A percentile compares a stretch with the other conserved stretches of the same genome.
Evolutionary conservation across 2,888 invertebrate species (phyloP).

Genomic region (Maniola hyperantus): DNA sequence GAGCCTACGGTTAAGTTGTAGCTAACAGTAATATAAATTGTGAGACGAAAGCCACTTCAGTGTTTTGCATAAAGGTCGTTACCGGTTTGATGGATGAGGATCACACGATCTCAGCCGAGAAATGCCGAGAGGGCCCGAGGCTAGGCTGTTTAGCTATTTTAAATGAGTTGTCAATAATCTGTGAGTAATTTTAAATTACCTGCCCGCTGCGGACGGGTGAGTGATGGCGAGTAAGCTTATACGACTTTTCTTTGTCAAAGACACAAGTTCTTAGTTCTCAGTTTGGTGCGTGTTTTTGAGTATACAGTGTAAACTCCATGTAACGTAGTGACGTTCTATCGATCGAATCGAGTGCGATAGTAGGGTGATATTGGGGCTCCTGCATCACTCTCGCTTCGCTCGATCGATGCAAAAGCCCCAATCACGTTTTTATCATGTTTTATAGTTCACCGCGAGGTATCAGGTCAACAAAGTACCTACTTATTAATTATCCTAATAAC

Average conservation of each 20-base stretch:
- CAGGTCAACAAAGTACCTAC: too few relatives aligned
- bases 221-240: constrained; percentile 29
- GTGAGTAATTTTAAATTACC: constrained; percentile 43
- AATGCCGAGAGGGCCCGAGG: constrained; percentile 48
- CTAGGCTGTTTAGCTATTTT: constrained; percentile 58
- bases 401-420: too few relatives aligned
- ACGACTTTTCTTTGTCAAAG: not conserved
- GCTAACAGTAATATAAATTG: constrained; percentile 48
- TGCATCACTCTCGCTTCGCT: too few relatives aligned
- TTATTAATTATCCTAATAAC: too few relatives aligned
- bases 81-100: constrained; percentile 71
- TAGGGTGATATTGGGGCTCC: too few relatives aligned
- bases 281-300: too few relatives aligned
- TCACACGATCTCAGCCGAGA: constrained; percentile 60
- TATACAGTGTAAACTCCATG: too few relatives aligned
- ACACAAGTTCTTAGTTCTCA: too few relatives aligned
- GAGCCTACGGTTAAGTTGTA: constrained; percentile 23
- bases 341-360: too few relatives aligned
- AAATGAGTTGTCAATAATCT: constrained; percentile 54
- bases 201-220: constrained; percentile 35
- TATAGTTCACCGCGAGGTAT: too few relatives aligned
- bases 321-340: too few relatives aligned
- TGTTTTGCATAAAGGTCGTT: constrained; percentile 75
- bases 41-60: constrained; percentile 60
- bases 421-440: too few relatives aligned